Conservation (phyloP, 2,797 vertebrate species). For the Enoplosus armatus region DNA sequence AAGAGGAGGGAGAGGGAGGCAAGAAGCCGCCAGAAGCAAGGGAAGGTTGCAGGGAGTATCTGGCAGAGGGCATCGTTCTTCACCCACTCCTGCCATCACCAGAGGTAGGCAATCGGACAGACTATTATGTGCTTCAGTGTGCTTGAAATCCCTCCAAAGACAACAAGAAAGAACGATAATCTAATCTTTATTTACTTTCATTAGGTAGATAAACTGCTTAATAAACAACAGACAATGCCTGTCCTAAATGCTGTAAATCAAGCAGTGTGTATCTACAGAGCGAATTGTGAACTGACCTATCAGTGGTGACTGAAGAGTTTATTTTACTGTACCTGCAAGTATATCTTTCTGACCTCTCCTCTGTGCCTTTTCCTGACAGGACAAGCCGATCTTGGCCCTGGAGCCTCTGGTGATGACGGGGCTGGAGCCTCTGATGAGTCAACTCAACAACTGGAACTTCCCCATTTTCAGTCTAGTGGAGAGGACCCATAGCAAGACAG, state of each 20-base stretch:
- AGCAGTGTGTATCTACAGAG: neutral
- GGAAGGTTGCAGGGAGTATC: slow-evolving; percentile 71
- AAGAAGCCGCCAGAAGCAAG: slow-evolving; percentile 78
- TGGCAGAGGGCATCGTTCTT: slow-evolving; percentile 83
- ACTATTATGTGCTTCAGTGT: neutral
- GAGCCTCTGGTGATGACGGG: slow-evolving; percentile 90
- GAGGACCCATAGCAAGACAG: slow-evolving; percentile 91
- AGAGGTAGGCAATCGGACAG: slow-evolving; percentile 69
- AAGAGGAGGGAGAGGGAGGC: slow-evolving; percentile 88
- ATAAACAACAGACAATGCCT: neutral
- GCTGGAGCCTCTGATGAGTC: slow-evolving; percentile 90
- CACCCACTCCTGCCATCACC: slow-evolving; percentile 79
- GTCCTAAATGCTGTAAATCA: neutral
- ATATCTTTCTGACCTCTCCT: neutral
- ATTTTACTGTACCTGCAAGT: neutral
- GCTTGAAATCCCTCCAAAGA: neutral
- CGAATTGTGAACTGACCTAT: neutral
- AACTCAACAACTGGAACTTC: slow-evolving; percentile 98
- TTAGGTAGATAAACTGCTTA: neutral
- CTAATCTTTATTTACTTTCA: neutral
- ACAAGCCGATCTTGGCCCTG: slow-evolving; percentile 87
- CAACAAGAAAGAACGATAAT: neutral
- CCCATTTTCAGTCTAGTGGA: slow-evolving; percentile 97
- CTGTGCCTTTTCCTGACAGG: slow-evolving; percentile 76
- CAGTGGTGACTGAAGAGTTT: neutral